Conservation (phyloP, 2,888 invertebrate genomes). For the Tholera decimalis region DNA sequence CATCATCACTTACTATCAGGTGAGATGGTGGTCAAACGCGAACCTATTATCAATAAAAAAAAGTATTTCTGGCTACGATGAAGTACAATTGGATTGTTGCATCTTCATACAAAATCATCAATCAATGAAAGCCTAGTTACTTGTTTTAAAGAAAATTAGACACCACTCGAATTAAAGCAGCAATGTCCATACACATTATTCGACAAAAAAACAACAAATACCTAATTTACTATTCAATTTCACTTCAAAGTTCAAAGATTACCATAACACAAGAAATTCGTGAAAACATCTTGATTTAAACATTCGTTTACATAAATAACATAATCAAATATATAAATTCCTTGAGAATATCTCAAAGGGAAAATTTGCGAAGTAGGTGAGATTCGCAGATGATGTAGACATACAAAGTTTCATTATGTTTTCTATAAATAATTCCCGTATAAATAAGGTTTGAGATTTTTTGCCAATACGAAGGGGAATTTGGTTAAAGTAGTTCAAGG, state of each 20-base stretch:
- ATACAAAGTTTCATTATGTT: slow-evolving; percentile 34
- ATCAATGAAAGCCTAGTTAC: too few species aligned
- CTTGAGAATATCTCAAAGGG: slow-evolving; percentile 39
- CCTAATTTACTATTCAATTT: slow-evolving; percentile 1
- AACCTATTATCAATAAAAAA: too few species aligned
- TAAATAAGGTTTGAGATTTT: slow-evolving; percentile 20
- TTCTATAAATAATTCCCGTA: slow-evolving; percentile 41
- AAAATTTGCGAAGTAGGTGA: slow-evolving; percentile 27
- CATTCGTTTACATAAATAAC: slow-evolving; percentile 47
- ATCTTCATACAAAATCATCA: too few species aligned
- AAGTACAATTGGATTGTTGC: too few species aligned
- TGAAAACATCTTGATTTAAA: slow-evolving; percentile 40
- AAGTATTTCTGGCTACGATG: too few species aligned
- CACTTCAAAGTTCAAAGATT: slow-evolving; percentile 24
- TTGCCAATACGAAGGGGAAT: slow-evolving; percentile 13
- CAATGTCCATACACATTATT: slow-evolving; percentile 6
- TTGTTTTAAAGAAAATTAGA: neutral
- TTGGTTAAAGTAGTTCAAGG: slow-evolving; percentile 5
- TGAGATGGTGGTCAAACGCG: too few species aligned
- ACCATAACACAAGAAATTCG: slow-evolving; percentile 33
- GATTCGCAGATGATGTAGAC: slow-evolving; percentile 17
- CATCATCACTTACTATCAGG: too few species aligned
- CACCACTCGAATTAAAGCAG: neutral
- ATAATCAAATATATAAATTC: slow-evolving; percentile 51
- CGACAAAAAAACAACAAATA: slow-evolving; percentile 14